Percentiles rank a stretch among this genome's conserved stretches.
Conservation (phyloP, 2,797 vertebrate genomes). For the Labroides dimidiatus region DNA sequence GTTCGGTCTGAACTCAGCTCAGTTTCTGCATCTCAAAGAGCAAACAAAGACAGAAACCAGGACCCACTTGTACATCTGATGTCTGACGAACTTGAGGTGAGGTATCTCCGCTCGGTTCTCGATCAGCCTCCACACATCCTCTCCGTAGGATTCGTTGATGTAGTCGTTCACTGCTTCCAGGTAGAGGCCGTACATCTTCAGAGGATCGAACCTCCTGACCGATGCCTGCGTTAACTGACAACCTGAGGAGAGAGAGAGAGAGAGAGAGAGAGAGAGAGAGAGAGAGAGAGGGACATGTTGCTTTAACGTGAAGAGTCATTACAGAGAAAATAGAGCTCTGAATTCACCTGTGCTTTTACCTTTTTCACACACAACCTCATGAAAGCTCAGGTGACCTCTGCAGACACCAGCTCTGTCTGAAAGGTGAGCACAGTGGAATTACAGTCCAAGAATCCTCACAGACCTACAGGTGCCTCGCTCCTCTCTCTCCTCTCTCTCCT, state of each 20-base stretch:
- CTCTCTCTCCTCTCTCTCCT: too few relatives aligned
- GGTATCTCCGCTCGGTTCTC: slow-evolving; percentile 85
- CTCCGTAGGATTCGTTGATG: slow-evolving; percentile 85
- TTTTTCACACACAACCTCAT: slow-evolving; percentile 42
- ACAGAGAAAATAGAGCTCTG: too few relatives aligned
- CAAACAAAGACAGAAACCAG: background rate
- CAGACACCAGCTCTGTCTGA: slow-evolving; percentile 47
- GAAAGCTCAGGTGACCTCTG: slow-evolving; percentile 43
- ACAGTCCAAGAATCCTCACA: too few relatives aligned
- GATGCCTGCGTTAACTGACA: slow-evolving; percentile 58
- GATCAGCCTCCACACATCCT: slow-evolving; percentile 85
- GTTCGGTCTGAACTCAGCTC: background rate
- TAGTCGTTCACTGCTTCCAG: slow-evolving; percentile 85
- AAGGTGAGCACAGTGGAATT: background rate
- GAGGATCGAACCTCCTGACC: slow-evolving; percentile 66
- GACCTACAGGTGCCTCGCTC: too few relatives aligned
- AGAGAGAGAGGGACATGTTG: background rate
- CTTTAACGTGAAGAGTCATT: too few relatives aligned
- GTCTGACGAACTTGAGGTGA: slow-evolving; percentile 84
- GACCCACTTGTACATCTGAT: slow-evolving; percentile 86
- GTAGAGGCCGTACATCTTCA: slow-evolving; percentile 86
- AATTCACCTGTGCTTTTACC: slow-evolving; percentile 13
- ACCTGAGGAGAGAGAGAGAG: slow-evolving; percentile 20
- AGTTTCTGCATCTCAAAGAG: background rate
- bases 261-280: too few relatives aligned